Percentiles rank a stretch among this genome's conserved stretches.
phyloP scores from a whole-genome alignment of 2,113 vertebrate genomes.

The Sminthopsis crassicaudata region DNA sequence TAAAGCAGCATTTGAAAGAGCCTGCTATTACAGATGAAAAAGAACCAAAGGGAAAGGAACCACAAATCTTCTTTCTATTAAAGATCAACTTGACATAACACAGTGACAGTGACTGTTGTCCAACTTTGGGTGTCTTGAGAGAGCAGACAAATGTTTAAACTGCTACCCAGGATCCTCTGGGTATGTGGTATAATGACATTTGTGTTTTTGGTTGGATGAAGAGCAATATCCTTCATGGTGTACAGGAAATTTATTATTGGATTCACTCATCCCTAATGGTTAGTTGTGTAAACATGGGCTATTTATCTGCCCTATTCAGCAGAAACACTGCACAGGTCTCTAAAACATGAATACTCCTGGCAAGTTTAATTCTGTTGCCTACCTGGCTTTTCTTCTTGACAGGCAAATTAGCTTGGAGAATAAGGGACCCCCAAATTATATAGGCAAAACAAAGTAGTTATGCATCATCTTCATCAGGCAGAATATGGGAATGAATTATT shows the following conservation, averaged over 20 bases:
- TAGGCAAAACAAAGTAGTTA: neutral
- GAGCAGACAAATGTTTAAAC: neutral
- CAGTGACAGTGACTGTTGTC: neutral
- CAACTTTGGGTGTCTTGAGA: neutral
- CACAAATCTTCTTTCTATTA: neutral
- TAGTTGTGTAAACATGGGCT: neutral
- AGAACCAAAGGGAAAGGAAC: neutral
- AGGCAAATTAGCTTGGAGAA: neutral
- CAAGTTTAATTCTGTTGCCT: neutral
- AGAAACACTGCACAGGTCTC: neutral
- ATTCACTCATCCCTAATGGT: neutral
- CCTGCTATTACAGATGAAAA: neutral
- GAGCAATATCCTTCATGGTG: neutral
- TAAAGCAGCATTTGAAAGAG: neutral
- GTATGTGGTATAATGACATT: neutral
- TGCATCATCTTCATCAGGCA: neutral
- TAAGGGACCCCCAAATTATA: neutral
- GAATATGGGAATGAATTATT: neutral
- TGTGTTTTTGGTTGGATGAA: neutral
- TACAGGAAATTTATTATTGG: neutral
- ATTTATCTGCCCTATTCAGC: conserved; percentile 3
- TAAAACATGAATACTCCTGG: neutral
- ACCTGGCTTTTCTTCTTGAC: neutral
- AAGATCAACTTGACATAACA: neutral
- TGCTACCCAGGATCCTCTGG: neutral